A percentile compares a stretch with the other conserved stretches of the same genome.
phyloP scores from a whole-genome alignment of 1,140 invertebrate species.

The Bombus impatiens region DNA sequence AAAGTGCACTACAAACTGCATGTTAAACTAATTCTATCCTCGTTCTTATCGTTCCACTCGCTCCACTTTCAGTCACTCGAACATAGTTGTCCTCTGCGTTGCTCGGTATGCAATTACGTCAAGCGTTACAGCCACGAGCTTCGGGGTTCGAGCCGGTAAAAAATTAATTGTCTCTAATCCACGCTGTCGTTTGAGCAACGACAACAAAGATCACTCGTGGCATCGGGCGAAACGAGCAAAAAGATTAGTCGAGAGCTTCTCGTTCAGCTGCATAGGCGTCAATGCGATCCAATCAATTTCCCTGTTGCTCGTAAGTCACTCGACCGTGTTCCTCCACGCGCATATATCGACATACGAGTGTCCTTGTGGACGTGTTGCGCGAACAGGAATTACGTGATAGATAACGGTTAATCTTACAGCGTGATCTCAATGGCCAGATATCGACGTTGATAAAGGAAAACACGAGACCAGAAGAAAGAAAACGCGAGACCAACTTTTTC shows the following conservation, averaged over 20 bases:
- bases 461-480: background rate
- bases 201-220: background rate
- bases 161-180: constrained; percentile 45
- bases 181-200: constrained; percentile 12
- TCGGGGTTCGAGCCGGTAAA: background rate
- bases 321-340: background rate
- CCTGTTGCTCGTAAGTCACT: constrained; percentile 40
- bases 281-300: constrained; percentile 45
- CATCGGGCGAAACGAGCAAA: background rate
- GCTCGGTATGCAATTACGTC: constrained; percentile 3
- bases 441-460: constrained; percentile 39
- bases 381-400: constrained; percentile 40
- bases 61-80: background rate
- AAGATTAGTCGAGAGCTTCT: background rate
- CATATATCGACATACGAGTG: no score
- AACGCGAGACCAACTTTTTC: background rate
- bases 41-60: background rate
- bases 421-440: constrained; percentile 27
- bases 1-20: background rate
- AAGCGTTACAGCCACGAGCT: background rate
- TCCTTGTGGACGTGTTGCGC: background rate
- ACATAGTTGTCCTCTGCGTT: background rate
- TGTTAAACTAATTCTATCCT: background rate
- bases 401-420: constrained; percentile 52
- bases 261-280: constrained; percentile 37